These are phyloP conservation scores for Helicoverpa zea DNA, from an alignment of 1,140 invertebrate species.

Conservation along the genomic window DNA sequence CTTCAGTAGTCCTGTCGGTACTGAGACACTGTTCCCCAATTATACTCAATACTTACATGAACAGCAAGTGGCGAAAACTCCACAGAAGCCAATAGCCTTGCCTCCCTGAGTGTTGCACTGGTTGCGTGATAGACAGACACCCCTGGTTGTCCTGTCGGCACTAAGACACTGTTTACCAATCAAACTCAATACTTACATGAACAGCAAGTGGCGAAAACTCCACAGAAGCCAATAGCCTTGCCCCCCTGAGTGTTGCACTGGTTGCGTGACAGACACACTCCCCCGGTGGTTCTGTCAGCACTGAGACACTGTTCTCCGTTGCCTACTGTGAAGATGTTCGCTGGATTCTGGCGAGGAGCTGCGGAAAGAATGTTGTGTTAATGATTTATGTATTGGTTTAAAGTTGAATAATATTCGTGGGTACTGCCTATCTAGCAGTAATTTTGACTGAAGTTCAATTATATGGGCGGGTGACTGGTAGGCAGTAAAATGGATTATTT, in stretches of 20 bases:
- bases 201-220: constrained; percentile 84
- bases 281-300: too few relatives aligned
- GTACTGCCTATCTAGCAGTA: too few relatives aligned
- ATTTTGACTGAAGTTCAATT: too few relatives aligned
- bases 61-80: constrained; percentile 84
- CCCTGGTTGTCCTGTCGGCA: constrained; percentile 72
- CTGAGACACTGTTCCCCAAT: too few relatives aligned
- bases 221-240: constrained; percentile 83
- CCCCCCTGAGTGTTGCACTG: constrained; percentile 84
- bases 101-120: constrained; percentile 84
- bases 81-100: constrained; percentile 83
- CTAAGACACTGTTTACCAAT: too few relatives aligned
- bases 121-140: constrained; percentile 80
- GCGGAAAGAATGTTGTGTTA: not conserved
- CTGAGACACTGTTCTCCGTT: constrained; percentile 80
- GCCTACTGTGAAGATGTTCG: constrained; percentile 78
- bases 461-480: too few relatives aligned
- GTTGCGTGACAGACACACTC: constrained; percentile 73
- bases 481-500: too few relatives aligned
- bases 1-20: constrained; percentile 72
- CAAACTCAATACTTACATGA: constrained; percentile 71
- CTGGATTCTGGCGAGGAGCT: constrained; percentile 72
- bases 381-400: not conserved
- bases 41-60: constrained; percentile 71
- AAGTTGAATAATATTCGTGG: too few relatives aligned